Percentiles rank a stretch among this genome's conserved stretches.
Conservation (phyloP, 2,113 vertebrate genomes). For the Gymnarchus niloticus region DNA sequence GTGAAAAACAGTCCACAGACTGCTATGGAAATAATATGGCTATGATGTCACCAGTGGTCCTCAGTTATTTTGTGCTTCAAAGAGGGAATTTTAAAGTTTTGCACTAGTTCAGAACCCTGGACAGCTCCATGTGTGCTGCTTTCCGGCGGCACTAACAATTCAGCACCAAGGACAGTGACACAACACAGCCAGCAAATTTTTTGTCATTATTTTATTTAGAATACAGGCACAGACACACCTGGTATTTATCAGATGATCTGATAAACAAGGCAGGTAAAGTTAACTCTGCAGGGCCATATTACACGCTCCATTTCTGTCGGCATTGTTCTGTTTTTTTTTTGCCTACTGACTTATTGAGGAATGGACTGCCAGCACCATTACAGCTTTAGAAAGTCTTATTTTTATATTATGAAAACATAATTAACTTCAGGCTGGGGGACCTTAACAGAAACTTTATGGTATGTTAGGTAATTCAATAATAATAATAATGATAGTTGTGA, state of each 20-base stretch:
- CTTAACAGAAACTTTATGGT: not conserved
- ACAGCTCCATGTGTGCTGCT: slow-evolving; percentile 14
- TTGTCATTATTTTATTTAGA: not conserved
- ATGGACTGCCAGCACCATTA: not conserved
- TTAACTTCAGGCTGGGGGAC: not conserved
- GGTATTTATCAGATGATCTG: not conserved
- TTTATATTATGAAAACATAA: not conserved
- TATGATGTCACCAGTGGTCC: not conserved
- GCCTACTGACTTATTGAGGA: not conserved
- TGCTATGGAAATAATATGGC: not conserved
- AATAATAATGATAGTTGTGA: not conserved
- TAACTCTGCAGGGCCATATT: not conserved
- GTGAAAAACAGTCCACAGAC: not conserved
- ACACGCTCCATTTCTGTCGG: not conserved
- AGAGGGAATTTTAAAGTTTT: not conserved
- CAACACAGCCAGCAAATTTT: not conserved
- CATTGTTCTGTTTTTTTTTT: not conserved
- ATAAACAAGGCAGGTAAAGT: not conserved
- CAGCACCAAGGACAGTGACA: not conserved
- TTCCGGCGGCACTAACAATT: not conserved
- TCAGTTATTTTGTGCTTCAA: not conserved
- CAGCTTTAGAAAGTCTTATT: not conserved
- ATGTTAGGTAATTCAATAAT: not conserved
- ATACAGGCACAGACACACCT: not conserved
- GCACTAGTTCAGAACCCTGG: slow-evolving; percentile 34